Evolutionary conservation across 2,113 vertebrate species (phyloP), one percentile per base, ranked within the genome.

Genomic region (Seriola dumerili): DNA sequence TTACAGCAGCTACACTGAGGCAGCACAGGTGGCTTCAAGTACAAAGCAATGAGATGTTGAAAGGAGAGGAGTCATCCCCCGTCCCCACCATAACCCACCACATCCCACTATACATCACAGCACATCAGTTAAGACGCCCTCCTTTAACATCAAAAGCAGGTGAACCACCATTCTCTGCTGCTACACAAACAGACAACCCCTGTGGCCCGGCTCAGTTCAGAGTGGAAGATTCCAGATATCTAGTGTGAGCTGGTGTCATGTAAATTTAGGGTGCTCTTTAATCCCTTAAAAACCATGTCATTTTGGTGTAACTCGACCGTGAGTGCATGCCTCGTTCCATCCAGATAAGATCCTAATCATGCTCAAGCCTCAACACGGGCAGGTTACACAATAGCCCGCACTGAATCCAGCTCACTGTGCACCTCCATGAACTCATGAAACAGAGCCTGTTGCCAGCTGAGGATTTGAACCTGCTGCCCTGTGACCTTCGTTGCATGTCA

Each of bases 341-440:
- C 81, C 54, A 52, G 84, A 85, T 79, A 65, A 84, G 80, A 87
- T 80, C 46, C n/a, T 9, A 44, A 75, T 72, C 73, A 13, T 13
- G 17, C 29, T 74, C 67, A 85, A 84, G 87, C 62, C 84, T 19
- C 44, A 57, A 74, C 74, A 70, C 16, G 12, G 70, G 8, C 29
- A 46, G 40, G 67, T 73, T 72, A 48, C 64, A 80, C 21, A 67
- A 87, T 11, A 80, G 25, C 40, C 42, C 48, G 34, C 29, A 46
- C 36, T 77, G 11, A 58, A 6, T 25, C 11, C 46, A 50, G 57
- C 9, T 64, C 34, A 42, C 17, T 4, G 2, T 62, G 64, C 21
- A 17, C 21, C n/a, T 52, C 57, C 29, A 14, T 42, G 11, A 64
- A 74, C 8, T 19, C 36, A 29, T 12, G 9, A 63, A 50, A n/a